Base-by-base conservation (phyloP, 2,113 vertebrate genomes). In the Nestor notabilis region DNA sequence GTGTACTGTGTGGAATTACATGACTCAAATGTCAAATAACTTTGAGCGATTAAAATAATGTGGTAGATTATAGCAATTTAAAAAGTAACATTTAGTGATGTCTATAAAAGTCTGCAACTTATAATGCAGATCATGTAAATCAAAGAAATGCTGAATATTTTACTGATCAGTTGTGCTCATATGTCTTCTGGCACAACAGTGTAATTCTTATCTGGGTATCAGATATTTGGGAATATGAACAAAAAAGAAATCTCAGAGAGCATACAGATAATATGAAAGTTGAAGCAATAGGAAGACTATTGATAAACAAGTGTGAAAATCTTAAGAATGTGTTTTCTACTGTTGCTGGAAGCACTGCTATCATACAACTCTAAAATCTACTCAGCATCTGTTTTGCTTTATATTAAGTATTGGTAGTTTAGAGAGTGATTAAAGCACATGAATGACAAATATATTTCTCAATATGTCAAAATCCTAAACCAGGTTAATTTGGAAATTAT, bases 11-110 rank as follows among this genome's bases (percentile, higher is more conserved):
- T 95, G 87, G 88, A 95, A 89, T 93, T 89, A 72, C 78, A 80
- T 90, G 88, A 90, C 92, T 93, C 93, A 83, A 80, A 94, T 95
- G 89, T 96, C 97, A 98, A 93, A 94, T 93, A 92, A 90, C 83
- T 95, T 46, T 31, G 9, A 96, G 83, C 33, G 4, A 95, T 96
- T 95, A 90, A 97, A 98, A 97, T 95, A 97, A 87, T 88, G 50
- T 76, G 76, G 84, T 89, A 87, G 81, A 96, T 88, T 87, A 80
- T 53, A 93, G 69, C 70, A 95, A 90, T 96, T 92, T 85, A 74
- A 69, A 90, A 97, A 96, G 78, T 71, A 96, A 81, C 47, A 41
- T 81, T 76, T 88, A 64, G 53, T 80, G 89, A 95, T 87, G 75
- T 77, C 63, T 92, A 17, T 70, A 81, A 60, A 60, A 60, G 35